These are phyloP conservation scores for Melanostoma mellinum DNA, from an alignment of 2,888 invertebrate genomes.

Conservation along the genomic window DNA sequence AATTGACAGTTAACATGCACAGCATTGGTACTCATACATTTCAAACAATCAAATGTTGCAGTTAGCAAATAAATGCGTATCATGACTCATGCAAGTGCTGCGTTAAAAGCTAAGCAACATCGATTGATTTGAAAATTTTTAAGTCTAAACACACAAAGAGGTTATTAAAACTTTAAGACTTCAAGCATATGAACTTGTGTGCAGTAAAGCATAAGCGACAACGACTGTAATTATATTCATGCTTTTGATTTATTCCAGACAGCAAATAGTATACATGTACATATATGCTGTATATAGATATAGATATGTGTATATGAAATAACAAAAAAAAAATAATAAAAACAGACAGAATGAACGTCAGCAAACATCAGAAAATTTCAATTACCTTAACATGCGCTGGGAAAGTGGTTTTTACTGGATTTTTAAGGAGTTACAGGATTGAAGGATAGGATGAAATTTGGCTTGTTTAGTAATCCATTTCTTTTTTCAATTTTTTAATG, in stretches of 20 bases:
- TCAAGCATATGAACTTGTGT: constrained; percentile 13
- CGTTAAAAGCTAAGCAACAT: too few relatives aligned
- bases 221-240: constrained; percentile 60
- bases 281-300: not conserved
- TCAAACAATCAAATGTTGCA: too few relatives aligned
- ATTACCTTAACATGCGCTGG: constrained; percentile 1
- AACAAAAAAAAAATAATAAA: constrained; percentile 28
- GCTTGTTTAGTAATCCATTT: constrained; percentile 69
- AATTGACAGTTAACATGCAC: too few relatives aligned
- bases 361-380: constrained; percentile 16
- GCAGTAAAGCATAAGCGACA: constrained; percentile 30
- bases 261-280: constrained; percentile 2
- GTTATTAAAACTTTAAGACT: too few relatives aligned
- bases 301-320: too few relatives aligned
- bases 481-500: constrained; percentile 48
- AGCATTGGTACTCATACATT: too few relatives aligned
- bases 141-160: too few relatives aligned
- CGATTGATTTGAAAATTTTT: too few relatives aligned
- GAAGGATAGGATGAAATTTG: constrained; percentile 59
- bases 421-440: constrained; percentile 55
- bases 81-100: too few relatives aligned
- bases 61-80: too few relatives aligned
- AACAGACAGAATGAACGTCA: constrained; percentile 39
- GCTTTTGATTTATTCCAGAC: constrained; percentile 65
- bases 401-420: constrained; percentile 56